Base-by-base conservation (phyloP, 2,888 invertebrate species). In the Amblyjoppa fuscipennis region DNA sequence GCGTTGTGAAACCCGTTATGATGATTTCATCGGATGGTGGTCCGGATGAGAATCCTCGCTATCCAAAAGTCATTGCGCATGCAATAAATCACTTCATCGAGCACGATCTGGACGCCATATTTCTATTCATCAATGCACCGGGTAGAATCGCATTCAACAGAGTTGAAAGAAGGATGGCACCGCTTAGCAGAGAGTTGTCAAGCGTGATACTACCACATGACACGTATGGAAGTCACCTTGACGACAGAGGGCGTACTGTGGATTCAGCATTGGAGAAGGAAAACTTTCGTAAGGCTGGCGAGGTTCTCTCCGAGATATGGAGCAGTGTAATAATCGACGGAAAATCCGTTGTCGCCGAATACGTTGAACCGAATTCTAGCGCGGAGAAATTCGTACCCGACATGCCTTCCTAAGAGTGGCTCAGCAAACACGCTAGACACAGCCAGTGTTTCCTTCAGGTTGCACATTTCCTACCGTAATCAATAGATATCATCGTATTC, bases 241-340 rank as follows among this genome's bases (percentile, higher is more conserved):
- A 93, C 85, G 78, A 64, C 16, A 84, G 81, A 41, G 89, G 89
- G 6, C 74, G 77, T 71, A 93, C 91, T 56, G 87, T 91, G 56
- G 92, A 94, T 79, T 25, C 77, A 9, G 88, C 92, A 25, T 84
- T 93, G 16, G 93, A 94, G 87, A 88, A 86, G 77, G 41, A 86
- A 66, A 93, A 94, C 85, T 94, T 94, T 86, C 81, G 87, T 64
- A 84, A 87, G 70, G 93, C 92, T 53, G 93, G 92, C 16, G 85
- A 92, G 69, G 87, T 88, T 20, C 83, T 94, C 38, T 90, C 91
- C 45, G 88, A 93, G 85, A 87, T 93, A 59, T 94, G 93, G 92
- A 88, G 64, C 71, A 68, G 84, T 38, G 80, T 88, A 9, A 78
- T 88, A 0, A 92, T 93, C 69, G 92, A 93, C 87, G 88, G 87